These are phyloP conservation scores for Oncorhynchus mykiss DNA, from an alignment of 2,113 vertebrate species.

Conservation along the genomic window DNA sequence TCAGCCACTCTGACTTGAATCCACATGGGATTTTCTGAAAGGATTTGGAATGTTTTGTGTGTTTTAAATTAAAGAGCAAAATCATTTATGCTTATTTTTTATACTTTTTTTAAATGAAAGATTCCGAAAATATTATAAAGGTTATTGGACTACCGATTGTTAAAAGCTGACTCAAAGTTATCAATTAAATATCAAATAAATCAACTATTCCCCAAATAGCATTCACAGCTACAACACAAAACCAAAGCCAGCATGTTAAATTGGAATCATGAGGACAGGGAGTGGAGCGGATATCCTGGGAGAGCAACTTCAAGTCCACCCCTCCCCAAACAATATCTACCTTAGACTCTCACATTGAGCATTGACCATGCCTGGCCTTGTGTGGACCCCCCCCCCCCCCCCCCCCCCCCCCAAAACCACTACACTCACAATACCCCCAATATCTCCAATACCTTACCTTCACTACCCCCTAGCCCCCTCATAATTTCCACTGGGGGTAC, in stretches of 20 bases:
- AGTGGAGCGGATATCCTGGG: not conserved
- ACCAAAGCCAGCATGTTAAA: not conserved
- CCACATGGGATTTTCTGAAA: too few relatives aligned
- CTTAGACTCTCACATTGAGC: constrained; percentile 21
- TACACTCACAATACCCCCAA: constrained; percentile 32
- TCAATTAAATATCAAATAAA: not conserved
- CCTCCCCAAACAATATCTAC: constrained; percentile 9
- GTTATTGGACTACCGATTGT: too few relatives aligned
- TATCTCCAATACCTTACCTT: constrained; percentile 25
- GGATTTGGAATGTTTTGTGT: too few relatives aligned
- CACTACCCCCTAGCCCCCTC: constrained; percentile 11
- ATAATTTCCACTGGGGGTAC: constrained; percentile 23
- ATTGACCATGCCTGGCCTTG: constrained; percentile 27
- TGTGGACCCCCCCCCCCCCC: constrained; percentile 12
- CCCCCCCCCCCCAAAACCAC: not conserved
- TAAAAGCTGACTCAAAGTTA: not conserved
- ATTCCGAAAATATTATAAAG: not conserved
- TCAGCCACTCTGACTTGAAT: not conserved
- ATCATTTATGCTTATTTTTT: not conserved
- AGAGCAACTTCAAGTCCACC: constrained; percentile 19
- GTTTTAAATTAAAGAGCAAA: not conserved
- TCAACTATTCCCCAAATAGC: not conserved
- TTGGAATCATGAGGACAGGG: not conserved
- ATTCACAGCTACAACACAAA: constrained; percentile 1
- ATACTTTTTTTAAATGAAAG: not conserved